Base-by-base conservation (phyloP, 2,888 invertebrate genomes). In the Scaptodrosophila latifasciaeformis region DNA sequence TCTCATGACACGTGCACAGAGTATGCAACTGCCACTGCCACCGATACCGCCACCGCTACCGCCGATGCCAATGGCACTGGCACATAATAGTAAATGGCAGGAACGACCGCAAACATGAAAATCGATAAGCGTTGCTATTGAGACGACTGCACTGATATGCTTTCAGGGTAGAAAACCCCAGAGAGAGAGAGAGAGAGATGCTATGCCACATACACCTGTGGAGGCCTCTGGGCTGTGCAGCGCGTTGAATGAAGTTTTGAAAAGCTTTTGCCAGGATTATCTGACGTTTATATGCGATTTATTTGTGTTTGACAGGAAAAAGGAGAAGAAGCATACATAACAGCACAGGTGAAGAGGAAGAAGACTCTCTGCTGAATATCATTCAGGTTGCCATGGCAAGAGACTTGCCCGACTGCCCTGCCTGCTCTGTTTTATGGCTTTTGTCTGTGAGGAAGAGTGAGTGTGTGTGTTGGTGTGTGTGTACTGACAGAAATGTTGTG, bases 251-350 rank as follows among this genome's bases (percentile, higher is more conserved):
- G 64, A 57, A 60, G 59, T 70, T n/a, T 63, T 49, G 63, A 58
- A 58, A 65, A 66, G 61, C 61, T 69, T 62, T 68, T 71, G 54
- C 57, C 56, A 40, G 75, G 71, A 78, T 78, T 75, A 78, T 75
- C 78, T 71, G 61, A 71, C 68, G 65, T 76, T 76, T 76, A 78
- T 75, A 68, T 77, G 75, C 59, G 75, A 75, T 75, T 74, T 77
- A 70, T 72, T 68, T 63, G 44, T 50, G 37, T 37, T 10, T 13
- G 34, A 34, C 13, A 6, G 34, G n/a, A n/a, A 57, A 55, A 7
- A 10, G 46, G 10, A 21, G 31, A n/a, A 24, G 29, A 5, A n/a
- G n/a, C n/a, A n/a, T n/a, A n/a, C n/a, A n/a, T n/a, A n/a, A n/a
- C n/a, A n/a, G n/a, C n/a, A n/a, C n/a, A n/a, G n/a, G n/a, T n/a